phyloP scores from a whole-genome alignment of 2,797 vertebrate genomes.

The Helostoma temminkii region DNA sequence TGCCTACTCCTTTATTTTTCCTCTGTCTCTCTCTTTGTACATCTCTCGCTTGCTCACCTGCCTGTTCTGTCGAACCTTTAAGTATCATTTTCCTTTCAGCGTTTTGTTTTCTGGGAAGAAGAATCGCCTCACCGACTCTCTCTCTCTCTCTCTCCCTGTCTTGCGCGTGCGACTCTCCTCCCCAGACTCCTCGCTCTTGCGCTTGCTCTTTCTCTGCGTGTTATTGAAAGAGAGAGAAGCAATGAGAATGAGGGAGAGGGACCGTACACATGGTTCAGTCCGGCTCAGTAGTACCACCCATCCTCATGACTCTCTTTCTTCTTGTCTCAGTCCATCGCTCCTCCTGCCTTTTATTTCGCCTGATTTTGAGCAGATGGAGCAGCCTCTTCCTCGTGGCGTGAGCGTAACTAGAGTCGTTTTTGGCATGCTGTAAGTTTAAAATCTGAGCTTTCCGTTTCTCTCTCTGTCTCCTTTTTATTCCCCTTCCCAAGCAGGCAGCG shows the following conservation, averaged over 20 bases:
- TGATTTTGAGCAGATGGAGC: slow-evolving; percentile 24
- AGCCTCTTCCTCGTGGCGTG: slow-evolving; percentile 17
- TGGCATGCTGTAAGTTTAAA: slow-evolving; percentile 58
- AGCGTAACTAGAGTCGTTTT: slow-evolving; percentile 39
- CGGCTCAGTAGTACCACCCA: slow-evolving; percentile 65
- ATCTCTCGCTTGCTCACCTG: slow-evolving; percentile 24
- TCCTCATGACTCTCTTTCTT: slow-evolving; percentile 60
- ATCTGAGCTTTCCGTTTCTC: slow-evolving; percentile 60
- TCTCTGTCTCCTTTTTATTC: slow-evolving; percentile 41
- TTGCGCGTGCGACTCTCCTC: slow-evolving; percentile 26
- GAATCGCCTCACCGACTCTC: slow-evolving; percentile 39
- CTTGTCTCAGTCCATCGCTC: slow-evolving; percentile 43
- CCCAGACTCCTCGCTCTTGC: slow-evolving; percentile 33
- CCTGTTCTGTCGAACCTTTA: slow-evolving; percentile 32
- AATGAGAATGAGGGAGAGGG: slow-evolving; percentile 31
- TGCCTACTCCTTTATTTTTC: slow-evolving; percentile 33
- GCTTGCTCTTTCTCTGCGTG: slow-evolving; percentile 39
- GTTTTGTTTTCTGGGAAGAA: slow-evolving; percentile 47
- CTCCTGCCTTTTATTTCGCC: slow-evolving; percentile 23
- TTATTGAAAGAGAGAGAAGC: slow-evolving; percentile 22
- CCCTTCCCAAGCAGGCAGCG: slow-evolving; percentile 73
- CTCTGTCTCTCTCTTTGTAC: background rate
- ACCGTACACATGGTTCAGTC: slow-evolving; percentile 78
- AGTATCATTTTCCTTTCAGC: slow-evolving; percentile 24
- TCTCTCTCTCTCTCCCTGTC: slow-evolving; percentile 16